phyloP scores from a whole-genome alignment of 1,140 invertebrate species.

The Caenorhabditis remanei region DNA sequence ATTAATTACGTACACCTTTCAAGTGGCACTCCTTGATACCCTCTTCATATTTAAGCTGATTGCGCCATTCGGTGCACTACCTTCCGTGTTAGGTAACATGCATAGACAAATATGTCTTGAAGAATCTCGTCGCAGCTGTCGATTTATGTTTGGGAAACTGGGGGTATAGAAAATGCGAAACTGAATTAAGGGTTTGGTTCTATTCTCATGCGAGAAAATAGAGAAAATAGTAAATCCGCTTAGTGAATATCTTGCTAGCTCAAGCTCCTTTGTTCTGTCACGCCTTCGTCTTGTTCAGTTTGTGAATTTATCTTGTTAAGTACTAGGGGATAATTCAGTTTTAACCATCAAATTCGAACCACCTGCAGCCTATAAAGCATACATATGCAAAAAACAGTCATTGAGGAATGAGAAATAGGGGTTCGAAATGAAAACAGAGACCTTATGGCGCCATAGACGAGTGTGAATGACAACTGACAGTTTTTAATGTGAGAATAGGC shows the following conservation, averaged over 20 bases:
- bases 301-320: conserved; percentile 1
- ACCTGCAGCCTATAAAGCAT: conserved; percentile 34
- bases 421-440: conserved; percentile 49
- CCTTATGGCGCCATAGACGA: conserved; percentile 52
- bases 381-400: conserved; percentile 31
- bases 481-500: conserved; percentile 13
- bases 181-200: conserved; percentile 48
- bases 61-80: conserved; percentile 31
- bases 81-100: conserved; percentile 44
- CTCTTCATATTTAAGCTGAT: conserved; percentile 30
- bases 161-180: conserved; percentile 35
- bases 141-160: background rate
- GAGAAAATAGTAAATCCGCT: conserved; percentile 39
- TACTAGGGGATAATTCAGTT: conserved; percentile 43
- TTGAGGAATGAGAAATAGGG: conserved; percentile 39
- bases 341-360: background rate
- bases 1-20: conserved; percentile 39
- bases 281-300: background rate
- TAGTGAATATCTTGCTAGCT: background rate
- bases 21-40: conserved; percentile 1
- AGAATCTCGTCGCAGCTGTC: conserved; percentile 17
- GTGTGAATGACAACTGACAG: conserved; percentile 52
- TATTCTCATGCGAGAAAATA: conserved; percentile 17
- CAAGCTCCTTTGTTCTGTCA: conserved; percentile 15
- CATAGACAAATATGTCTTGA: background rate